Evolutionary conservation across 2,113 vertebrate genomes (phyloP), one percentile per base, ranked within the genome.

Genomic region (Ciconia stormi): DNA sequence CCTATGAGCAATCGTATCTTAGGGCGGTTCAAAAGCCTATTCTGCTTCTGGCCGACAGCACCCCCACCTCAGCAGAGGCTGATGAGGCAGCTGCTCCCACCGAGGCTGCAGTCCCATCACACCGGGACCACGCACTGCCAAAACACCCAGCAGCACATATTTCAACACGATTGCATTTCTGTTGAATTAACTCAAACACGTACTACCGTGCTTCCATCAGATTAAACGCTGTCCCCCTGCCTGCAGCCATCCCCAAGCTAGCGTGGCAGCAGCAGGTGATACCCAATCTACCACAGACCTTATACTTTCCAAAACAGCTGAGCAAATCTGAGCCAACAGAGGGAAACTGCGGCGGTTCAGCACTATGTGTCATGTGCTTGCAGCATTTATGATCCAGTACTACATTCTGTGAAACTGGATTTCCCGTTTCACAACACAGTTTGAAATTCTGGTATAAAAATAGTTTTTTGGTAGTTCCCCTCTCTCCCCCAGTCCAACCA

Each of bases 91-190:
- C 93, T 81, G 94, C 49, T 84, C 77, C 90, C 63, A 73, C 19
- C 90, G 8, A 38, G 38, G 38, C 86, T 29, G 9, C 1, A 2
- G 8, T 47, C 20, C 2, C 34, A 27, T 21, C 6, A 0, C 55
- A n/a, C 59, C 2, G 2, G 44, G 25, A 65, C 36, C 14, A 0
- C 6, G 3, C 8, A 7, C 91, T 62, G 65, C 78, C 93, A 49
- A 58, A 87, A 82, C 3, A 52, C 17, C 50, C 85, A 65, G 55
- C 73, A 84, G 88, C 65, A 25, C 18, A 13, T 29, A 55, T 2
- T 21, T 58, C 47, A 91, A 59, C 84, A 82, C 2, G 63, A 44
- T 2, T 52, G 63, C 46, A 32, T 44, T 82, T 66, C 91, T 82
- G 69, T 62, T 52, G 50, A 30, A 44, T 74, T 81, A 91, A 73